Evolutionary conservation across 2,113 vertebrate genomes (phyloP).

Genomic region (Leptodactylus fuscus): DNA sequence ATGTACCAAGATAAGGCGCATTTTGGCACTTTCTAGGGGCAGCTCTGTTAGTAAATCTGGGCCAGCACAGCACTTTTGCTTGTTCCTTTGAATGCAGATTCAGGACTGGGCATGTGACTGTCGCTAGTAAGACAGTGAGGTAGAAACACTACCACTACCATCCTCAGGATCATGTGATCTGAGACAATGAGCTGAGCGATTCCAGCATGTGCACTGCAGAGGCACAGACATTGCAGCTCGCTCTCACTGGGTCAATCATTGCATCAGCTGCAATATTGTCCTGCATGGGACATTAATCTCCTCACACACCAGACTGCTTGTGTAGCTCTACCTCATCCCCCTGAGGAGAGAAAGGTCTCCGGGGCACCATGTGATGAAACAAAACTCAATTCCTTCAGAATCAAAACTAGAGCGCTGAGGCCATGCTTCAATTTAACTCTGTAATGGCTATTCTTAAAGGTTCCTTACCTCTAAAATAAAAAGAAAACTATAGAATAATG

Average conservation of each 20-base stretch:
- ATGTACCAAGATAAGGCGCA: too few species aligned
- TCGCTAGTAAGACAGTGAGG: background rate
- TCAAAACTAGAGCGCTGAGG: background rate
- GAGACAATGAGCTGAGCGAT: background rate
- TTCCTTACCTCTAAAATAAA: background rate
- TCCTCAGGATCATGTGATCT: background rate
- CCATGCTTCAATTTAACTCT: background rate
- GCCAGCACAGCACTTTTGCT: too few species aligned
- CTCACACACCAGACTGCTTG: background rate
- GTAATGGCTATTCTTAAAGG: background rate
- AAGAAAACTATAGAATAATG: too few species aligned
- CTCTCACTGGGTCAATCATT: conserved; percentile 28
- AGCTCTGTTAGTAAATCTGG: too few species aligned
- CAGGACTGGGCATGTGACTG: background rate
- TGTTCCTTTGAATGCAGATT: background rate
- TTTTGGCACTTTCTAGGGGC: too few species aligned
- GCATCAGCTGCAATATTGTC: conserved; percentile 36
- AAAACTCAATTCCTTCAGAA: background rate
- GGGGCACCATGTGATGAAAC: conserved; percentile 10
- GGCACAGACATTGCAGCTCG: background rate
- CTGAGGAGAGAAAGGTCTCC: conserved; percentile 13
- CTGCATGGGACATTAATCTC: conserved; percentile 20
- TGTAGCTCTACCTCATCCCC: background rate
- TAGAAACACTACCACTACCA: background rate
- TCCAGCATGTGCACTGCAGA: background rate